phyloP scores from a whole-genome alignment of 2,888 invertebrate genomes.

The Netelia virgata region DNA sequence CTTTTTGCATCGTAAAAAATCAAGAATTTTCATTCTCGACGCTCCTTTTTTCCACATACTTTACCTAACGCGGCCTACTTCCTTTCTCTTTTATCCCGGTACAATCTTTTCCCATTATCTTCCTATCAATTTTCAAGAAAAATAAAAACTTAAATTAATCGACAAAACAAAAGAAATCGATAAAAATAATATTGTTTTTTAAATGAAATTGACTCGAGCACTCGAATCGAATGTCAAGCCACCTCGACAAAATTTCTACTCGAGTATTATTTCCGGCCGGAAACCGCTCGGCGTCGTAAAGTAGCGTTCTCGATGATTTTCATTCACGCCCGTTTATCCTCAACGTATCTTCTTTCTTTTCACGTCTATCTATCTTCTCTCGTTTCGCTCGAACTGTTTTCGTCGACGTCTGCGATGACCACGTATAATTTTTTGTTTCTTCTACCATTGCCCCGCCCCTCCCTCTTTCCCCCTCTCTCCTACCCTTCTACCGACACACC shows the following conservation, averaged over 20 bases:
- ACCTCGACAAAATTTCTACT: neutral
- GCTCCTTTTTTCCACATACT: too few species aligned
- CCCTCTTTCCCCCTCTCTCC: neutral
- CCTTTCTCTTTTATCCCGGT: too few species aligned
- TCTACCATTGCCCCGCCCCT: constrained; percentile 11
- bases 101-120: too few species aligned
- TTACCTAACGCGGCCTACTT: too few species aligned
- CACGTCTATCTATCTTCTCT: neutral
- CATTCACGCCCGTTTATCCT: constrained; percentile 11
- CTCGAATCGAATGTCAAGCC: too few species aligned
- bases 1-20: neutral
- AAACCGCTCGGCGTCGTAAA: constrained; percentile 37
- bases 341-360: neutral
- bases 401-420: constrained; percentile 10
- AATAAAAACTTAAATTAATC: too few species aligned
- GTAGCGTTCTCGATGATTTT: constrained; percentile 54
- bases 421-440: constrained; percentile 10
- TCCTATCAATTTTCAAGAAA: too few species aligned
- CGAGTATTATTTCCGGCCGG: constrained; percentile 57
- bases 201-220: too few species aligned
- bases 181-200: too few species aligned
- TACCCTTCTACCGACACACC: constrained; percentile 17
- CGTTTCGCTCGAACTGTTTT: constrained; percentile 3
- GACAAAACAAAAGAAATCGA: too few species aligned
- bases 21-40: too few species aligned